phyloP scores from a whole-genome alignment of 2,113 vertebrate species.

The Excalfactoria chinensis region DNA sequence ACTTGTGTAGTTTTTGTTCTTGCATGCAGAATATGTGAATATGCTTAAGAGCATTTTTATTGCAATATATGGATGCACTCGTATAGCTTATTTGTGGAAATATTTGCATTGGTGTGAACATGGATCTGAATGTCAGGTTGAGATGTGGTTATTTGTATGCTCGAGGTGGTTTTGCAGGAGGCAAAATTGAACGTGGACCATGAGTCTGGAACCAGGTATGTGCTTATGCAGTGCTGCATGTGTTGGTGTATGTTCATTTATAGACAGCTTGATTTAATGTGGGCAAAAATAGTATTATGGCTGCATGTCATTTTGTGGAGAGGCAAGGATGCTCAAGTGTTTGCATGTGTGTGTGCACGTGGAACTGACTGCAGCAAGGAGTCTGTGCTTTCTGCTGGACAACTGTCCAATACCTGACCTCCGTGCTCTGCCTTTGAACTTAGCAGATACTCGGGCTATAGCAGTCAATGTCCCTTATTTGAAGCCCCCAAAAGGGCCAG shows the following conservation, averaged over 20 bases:
- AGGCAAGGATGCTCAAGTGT: not conserved
- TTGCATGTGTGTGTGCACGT: no score
- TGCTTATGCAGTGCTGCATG: not conserved
- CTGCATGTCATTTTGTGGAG: not conserved
- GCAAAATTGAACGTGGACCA: not conserved
- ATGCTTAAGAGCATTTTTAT: not conserved
- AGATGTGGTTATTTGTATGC: not conserved
- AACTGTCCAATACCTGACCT: not conserved
- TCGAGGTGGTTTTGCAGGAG: slow-evolving; percentile 20
- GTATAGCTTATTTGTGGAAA: not conserved
- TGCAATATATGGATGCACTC: not conserved
- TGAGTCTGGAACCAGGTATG: not conserved
- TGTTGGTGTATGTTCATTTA: not conserved
- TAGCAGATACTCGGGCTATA: not conserved
- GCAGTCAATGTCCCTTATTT: not conserved
- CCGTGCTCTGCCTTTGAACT: not conserved
- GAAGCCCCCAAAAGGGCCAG: not conserved
- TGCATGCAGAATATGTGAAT: not conserved
- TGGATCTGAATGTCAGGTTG: not conserved
- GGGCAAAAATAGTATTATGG: not conserved
- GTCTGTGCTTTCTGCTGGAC: not conserved
- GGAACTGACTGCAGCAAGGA: not conserved
- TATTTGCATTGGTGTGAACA: slow-evolving; percentile 7
- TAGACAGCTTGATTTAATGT: not conserved
- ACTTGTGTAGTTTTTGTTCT: not conserved